Conservation (phyloP, 2,888 invertebrate genomes). For the Cephus runcator region DNA sequence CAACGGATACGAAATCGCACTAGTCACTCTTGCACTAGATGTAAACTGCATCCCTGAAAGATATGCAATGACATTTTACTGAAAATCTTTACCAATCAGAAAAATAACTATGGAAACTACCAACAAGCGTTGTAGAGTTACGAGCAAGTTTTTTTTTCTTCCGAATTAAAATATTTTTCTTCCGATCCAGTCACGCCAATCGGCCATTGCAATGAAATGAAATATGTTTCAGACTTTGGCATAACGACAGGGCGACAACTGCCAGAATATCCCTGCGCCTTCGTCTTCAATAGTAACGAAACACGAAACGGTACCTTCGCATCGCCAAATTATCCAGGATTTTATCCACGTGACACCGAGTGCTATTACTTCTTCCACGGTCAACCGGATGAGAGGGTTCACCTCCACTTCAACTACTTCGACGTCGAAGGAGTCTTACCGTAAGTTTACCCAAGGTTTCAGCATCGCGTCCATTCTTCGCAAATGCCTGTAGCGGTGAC, state of each 20-base stretch:
- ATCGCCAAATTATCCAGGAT: conserved; percentile 91
- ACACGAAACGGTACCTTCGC: conserved; percentile 83
- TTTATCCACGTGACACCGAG: conserved; percentile 88
- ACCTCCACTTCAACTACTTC: conserved; percentile 88
- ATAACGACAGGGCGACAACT: conserved; percentile 84
- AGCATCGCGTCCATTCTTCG: no score
- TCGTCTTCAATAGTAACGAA: conserved; percentile 87
- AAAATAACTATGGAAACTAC: no score
- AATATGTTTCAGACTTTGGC: conserved; percentile 80
- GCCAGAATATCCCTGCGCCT: conserved; percentile 84
- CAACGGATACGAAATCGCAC: no score
- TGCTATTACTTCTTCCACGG: conserved; percentile 94
- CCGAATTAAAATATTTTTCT: neutral
- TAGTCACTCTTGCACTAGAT: neutral
- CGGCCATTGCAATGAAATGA: neutral
- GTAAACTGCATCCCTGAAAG: no score
- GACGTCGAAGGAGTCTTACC: conserved; percentile 95
- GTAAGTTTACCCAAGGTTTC: conserved; percentile 71
- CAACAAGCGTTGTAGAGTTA: no score
- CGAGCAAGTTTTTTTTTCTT: no score
- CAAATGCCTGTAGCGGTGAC: neutral
- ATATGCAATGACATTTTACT: no score
- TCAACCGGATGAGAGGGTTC: conserved; percentile 79
- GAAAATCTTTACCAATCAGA: no score
- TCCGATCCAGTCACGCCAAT: neutral